These are phyloP conservation scores for Mobula hypostoma DNA, from an alignment of 2,113 vertebrate genomes.

Conservation along the genomic window DNA sequence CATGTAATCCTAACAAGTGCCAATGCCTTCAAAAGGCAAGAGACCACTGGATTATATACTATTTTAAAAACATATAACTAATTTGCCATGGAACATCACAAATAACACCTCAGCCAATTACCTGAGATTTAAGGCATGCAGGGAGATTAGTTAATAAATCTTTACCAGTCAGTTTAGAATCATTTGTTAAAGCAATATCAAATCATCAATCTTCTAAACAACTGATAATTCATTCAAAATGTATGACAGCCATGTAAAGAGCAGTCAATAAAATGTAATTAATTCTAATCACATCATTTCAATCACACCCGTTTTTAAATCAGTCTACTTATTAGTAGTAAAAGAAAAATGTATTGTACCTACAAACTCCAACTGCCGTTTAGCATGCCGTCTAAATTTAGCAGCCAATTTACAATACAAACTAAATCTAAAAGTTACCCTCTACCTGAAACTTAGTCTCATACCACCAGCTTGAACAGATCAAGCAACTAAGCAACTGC, in stretches of 20 bases:
- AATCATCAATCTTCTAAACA: neutral
- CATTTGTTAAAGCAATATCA: neutral
- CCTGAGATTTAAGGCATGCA: neutral
- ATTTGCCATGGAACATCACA: neutral
- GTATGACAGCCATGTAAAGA: neutral
- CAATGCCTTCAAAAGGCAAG: neutral
- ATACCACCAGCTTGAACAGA: neutral
- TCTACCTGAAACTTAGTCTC: neutral
- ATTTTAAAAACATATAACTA: neutral
- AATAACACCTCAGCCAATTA: neutral
- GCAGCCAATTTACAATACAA: neutral
- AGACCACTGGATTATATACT: neutral
- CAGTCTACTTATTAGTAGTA: neutral
- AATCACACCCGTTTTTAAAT: neutral
- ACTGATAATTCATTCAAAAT: neutral
- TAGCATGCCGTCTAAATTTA: neutral
- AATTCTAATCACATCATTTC: neutral
- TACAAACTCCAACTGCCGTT: neutral
- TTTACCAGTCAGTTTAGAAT: neutral
- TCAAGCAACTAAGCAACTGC: neutral
- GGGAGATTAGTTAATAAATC: neutral
- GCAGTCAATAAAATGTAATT: neutral
- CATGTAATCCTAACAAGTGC: neutral
- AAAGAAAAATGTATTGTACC: neutral
- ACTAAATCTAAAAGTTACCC: neutral